These are phyloP conservation scores for Nothobranchius furzeri DNA, from an alignment of 2,113 vertebrate genomes.

Conservation along the genomic window DNA sequence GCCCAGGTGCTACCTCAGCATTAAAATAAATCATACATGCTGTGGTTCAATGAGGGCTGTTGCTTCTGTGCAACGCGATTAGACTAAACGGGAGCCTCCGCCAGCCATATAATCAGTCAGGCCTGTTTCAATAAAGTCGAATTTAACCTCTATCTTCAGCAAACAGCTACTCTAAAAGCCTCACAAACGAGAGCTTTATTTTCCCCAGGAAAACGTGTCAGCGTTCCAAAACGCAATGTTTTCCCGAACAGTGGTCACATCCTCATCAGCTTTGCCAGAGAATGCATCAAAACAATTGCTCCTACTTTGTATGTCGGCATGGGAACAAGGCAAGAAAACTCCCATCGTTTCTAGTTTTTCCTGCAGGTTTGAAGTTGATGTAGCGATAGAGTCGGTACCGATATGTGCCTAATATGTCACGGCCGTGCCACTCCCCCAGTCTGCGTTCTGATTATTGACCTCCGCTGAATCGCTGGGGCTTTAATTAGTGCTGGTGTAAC, in stretches of 20 bases:
- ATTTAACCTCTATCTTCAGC: conserved; percentile 39
- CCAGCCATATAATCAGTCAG: conserved; percentile 38
- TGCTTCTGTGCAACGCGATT: conserved; percentile 23
- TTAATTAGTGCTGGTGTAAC: conserved; percentile 72
- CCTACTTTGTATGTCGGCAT: too few species aligned
- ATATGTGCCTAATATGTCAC: conserved; percentile 41
- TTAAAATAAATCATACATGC: conserved; percentile 25
- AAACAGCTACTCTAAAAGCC: conserved; percentile 24
- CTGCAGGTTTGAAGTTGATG: conserved; percentile 1
- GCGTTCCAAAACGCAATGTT: conserved; percentile 26
- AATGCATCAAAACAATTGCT: too few species aligned
- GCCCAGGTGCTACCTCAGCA: neutral
- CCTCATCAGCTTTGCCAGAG: neutral
- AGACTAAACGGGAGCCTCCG: conserved; percentile 7
- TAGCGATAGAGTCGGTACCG: conserved; percentile 10
- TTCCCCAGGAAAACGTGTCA: conserved; percentile 43
- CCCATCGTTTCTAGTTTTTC: neutral
- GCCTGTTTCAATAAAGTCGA: conserved; percentile 33
- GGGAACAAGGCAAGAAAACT: conserved; percentile 6
- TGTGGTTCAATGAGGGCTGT: conserved; percentile 14
- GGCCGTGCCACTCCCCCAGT: conserved; percentile 36
- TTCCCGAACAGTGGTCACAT: conserved; percentile 27
- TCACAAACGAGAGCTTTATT: conserved; percentile 24
- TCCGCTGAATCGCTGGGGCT: conserved; percentile 61
- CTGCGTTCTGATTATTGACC: conserved; percentile 68